Base-by-base conservation (phyloP, 2,113 vertebrate genomes). In the Tenebrosternarchus preto region DNA sequence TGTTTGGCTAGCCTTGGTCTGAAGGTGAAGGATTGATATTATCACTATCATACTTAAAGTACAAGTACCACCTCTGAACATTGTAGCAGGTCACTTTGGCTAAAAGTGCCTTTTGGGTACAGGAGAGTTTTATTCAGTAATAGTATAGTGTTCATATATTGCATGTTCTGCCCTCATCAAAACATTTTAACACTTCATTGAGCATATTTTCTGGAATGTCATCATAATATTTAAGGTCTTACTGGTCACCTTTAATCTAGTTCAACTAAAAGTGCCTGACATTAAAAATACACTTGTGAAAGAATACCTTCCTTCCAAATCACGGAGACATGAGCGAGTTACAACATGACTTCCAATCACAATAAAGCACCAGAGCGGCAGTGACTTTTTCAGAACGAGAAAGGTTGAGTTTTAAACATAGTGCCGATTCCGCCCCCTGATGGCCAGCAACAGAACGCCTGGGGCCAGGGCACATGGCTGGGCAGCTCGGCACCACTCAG, bases 321-420 rank as follows among this genome's bases (percentile, higher is more conserved):
- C 7, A 12, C 33, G 69, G 66, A 70, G 64, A 39, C 1, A 1
- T 39, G 20, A 4, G 31, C 55, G 46, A 53, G 43, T 25, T 72
- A 1, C 16, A 27, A 55, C n/a, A 70, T n/a, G 33, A 70, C 24
- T 20, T 53, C 24, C 33, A 22, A 61, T 17, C 11, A 60, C 33
- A 73, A 66, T 73, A 25, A 31, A 56, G 59, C 78, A 33, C 60
- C 7, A 43, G 36, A 33, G 66, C 56, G n/a, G 43, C 31, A 74
- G 53, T 56, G 46, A 64, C 43, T 73, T 67, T n/a, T 80, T 73
- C 60, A 57, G 11, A 43, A 80, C 27, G 56, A 60, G 61, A 80
- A 80, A 80, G 78, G 70, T 80, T 33, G 36, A 43, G 50, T 60
- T 80, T 64, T 56, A 78, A 80, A 80, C 27, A 56, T 39, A 39